Conservation (phyloP, 2,888 invertebrate genomes). For the Abscondita cerata region DNA sequence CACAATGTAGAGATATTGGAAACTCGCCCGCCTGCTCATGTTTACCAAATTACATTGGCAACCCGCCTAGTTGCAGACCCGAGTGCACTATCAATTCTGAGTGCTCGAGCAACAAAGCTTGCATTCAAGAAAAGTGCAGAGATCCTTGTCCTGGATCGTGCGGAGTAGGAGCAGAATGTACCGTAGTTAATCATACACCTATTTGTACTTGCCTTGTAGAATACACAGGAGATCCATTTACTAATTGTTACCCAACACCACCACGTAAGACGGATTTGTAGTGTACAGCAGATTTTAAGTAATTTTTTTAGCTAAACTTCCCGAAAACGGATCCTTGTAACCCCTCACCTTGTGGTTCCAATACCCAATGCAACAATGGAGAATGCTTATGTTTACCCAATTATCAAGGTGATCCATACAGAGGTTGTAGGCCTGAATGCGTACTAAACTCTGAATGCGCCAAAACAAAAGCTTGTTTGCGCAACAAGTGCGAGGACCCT, state of each 20-base stretch:
- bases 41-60: conserved; percentile 71
- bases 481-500: conserved; percentile 61
- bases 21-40: conserved; percentile 69
- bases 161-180: conserved; percentile 73
- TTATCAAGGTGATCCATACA: conserved; percentile 56
- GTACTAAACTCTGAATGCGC: conserved; percentile 58
- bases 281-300: too few relatives aligned
- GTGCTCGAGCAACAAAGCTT: conserved; percentile 73
- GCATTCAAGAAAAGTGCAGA: conserved; percentile 73
- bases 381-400: conserved; percentile 56
- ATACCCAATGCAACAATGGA: conserved; percentile 51
- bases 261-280: conserved; percentile 43
- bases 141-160: conserved; percentile 81
- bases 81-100: conserved; percentile 78
- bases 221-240: conserved; percentile 80
- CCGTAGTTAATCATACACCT: conserved; percentile 76
- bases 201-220: conserved; percentile 74
- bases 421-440: conserved; percentile 58
- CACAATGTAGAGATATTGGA: conserved; percentile 65
- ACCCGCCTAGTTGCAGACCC: conserved; percentile 77
- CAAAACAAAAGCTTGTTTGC: conserved; percentile 57
- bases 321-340: conserved; percentile 45
- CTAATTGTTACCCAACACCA: conserved; percentile 66
- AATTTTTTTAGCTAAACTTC: conserved; percentile 54
- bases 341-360: conserved; percentile 55